phyloP scores from a whole-genome alignment of 2,113 vertebrate species.

The Mastomys coucha region DNA sequence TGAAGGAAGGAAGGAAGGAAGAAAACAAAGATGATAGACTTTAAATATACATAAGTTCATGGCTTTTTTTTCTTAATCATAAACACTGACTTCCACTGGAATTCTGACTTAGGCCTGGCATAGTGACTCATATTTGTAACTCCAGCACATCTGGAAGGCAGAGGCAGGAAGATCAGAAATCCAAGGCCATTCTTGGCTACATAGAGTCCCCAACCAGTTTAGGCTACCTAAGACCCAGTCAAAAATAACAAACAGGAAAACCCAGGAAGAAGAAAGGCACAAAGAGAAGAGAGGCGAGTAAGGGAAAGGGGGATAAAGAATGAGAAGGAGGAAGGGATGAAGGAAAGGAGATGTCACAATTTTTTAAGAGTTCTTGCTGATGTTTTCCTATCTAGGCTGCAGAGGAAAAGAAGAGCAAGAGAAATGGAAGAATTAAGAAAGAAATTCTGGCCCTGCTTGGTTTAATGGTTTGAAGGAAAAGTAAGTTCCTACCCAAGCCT shows the following conservation, averaged over 20 bases:
- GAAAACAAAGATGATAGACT: background rate
- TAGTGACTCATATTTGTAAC: background rate
- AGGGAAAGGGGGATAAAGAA: background rate
- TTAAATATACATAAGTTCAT: background rate
- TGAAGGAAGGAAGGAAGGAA: too few relatives aligned
- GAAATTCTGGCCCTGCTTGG: background rate
- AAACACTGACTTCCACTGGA: constrained; percentile 22
- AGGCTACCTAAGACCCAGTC: background rate
- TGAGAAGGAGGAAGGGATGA: too few relatives aligned
- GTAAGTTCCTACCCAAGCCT: background rate
- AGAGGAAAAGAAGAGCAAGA: background rate
- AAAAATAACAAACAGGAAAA: background rate
- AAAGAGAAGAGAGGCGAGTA: background rate
- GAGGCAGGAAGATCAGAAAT: background rate
- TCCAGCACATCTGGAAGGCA: background rate
- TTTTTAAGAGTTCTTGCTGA: too few relatives aligned
- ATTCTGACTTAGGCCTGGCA: constrained; percentile 10
- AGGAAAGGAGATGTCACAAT: too few relatives aligned
- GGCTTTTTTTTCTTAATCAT: constrained; percentile 8
- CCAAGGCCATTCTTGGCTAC: background rate
- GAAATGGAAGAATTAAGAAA: background rate
- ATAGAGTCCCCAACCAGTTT: background rate
- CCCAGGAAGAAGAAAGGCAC: background rate
- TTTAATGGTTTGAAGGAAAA: background rate
- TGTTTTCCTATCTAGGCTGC: too few relatives aligned